A percentile compares a stretch with the other conserved stretches of the same genome.
Conservation (phyloP, 2,888 invertebrate species). For the Tachystola acroxantha region DNA sequence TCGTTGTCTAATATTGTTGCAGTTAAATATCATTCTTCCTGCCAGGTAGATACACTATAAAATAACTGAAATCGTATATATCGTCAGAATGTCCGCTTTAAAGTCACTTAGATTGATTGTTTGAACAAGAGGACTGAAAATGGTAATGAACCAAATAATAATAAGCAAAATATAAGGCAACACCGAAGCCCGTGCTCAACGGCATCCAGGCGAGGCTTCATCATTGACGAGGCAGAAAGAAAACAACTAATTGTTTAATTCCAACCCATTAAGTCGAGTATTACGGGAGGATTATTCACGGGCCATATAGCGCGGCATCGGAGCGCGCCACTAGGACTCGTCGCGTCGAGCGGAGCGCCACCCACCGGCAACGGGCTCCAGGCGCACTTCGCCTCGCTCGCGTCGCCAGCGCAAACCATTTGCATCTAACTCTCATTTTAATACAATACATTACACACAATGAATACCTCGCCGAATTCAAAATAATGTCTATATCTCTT, state of each 20-base stretch:
- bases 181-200: conserved; percentile 16
- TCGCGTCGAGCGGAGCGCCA: conserved; percentile 19
- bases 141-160: neutral
- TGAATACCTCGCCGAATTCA: conserved; percentile 17
- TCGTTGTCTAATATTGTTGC: too few relatives aligned
- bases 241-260: conserved; percentile 76
- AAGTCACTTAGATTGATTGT: too few relatives aligned
- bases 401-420: conserved; percentile 28
- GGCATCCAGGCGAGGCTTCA: conserved; percentile 38
- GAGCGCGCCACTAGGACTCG: conserved; percentile 31
- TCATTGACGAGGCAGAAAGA: conserved; percentile 69
- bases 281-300: conserved; percentile 74
- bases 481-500: conserved; percentile 16
- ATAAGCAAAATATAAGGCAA: conserved; percentile 3
- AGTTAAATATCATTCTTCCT: too few relatives aligned
- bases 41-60: too few relatives aligned
- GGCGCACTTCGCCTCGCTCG: conserved; percentile 16
- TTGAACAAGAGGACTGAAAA: too few relatives aligned
- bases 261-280: conserved; percentile 72
- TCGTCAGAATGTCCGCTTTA: too few relatives aligned
- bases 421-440: conserved; percentile 37
- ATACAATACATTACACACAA: conserved; percentile 30
- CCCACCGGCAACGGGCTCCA: conserved; percentile 24
- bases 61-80: too few relatives aligned
- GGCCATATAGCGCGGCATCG: conserved; percentile 68